Evolutionary conservation across 2,113 vertebrate species (phyloP), one percentile per base, ranked within the genome.

Genomic region (Mola mola): DNA sequence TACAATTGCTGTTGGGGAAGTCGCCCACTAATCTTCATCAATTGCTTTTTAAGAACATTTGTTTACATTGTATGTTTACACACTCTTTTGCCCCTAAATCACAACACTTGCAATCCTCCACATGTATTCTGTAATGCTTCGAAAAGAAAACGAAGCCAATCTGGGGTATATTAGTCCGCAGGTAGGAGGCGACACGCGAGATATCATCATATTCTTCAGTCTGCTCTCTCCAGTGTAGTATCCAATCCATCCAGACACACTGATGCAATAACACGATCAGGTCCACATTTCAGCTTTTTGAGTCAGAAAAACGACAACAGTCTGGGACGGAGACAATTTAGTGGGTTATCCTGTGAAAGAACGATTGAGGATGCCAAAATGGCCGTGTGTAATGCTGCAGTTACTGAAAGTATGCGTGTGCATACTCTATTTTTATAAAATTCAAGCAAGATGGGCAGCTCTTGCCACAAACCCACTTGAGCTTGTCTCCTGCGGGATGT

Each of bases 1-100:
- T 19, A 63, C 20, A 10, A 1, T 58, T 8, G 25, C 12, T 16
- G 17, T 41, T 59, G 17, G 26, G 42, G 26, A 24, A 28, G 13
- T 43, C 1, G 0, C 52, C n/a, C 20, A 8, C 4, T 37, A 12
- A 62, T 24, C 42, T 36, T 65, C 52, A 58, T 51, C 33, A 34
- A 57, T 13, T 53, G 41, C 10, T 21, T 33, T 53, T 52, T 47
- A 31, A 40, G 64, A 66, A 31, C 7, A 17, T 33, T 44, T 65
- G 80, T 85, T 88, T 85, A 83, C 83, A 79, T 68, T 47, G 71
- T 65, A 66, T 71, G 85, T 89, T 88, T 86, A 86, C 81, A 84
- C 59, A 77, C 33, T 77, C 59, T 22, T 59, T 66, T 42, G 9
- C 31, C 64, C 66, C 10, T 9, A 43, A 28, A 53, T 72, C 62